phyloP scores from a whole-genome alignment of 2,888 invertebrate genomes.

The Harmothoe impar region DNA sequence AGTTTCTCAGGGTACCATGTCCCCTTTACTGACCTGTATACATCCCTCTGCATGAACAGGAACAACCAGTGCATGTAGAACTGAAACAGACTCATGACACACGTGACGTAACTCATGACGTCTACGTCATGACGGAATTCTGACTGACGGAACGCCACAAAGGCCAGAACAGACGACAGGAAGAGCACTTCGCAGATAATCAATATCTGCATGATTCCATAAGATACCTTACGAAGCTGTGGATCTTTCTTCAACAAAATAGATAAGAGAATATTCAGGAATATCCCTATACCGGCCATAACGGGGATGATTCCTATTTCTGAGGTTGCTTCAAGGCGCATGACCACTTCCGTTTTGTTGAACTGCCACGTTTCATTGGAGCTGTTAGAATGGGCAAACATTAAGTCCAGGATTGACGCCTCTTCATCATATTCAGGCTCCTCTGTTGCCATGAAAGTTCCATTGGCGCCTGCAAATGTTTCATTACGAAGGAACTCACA shows the following conservation, averaged over 20 bases:
- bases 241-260: conserved; percentile 41
- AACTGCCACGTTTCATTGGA: conserved; percentile 38
- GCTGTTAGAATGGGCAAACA: not conserved
- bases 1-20: conserved; percentile 53
- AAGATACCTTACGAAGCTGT: conserved; percentile 48
- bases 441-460: not conserved
- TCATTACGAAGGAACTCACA: not conserved
- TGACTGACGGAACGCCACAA: conserved; percentile 49
- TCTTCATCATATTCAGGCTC: not conserved
- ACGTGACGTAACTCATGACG: conserved; percentile 51
- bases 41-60: conserved; percentile 64
- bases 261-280: conserved; percentile 60
- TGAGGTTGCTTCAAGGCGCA: conserved; percentile 22
- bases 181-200: conserved; percentile 52
- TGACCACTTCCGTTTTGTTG: conserved; percentile 38
- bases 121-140: not conserved
- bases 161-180: conserved; percentile 53
- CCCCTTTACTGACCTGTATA: conserved; percentile 53
- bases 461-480: not conserved
- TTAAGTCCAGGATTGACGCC: not conserved
- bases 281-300: conserved; percentile 63
- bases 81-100: conserved; percentile 61
- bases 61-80: conserved; percentile 66
- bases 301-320: conserved; percentile 61
- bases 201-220: conserved; percentile 55